Evolutionary conservation across 2,113 vertebrate genomes (phyloP), one percentile per base, ranked within the genome.

Genomic region (Dryoscopus gambensis): DNA sequence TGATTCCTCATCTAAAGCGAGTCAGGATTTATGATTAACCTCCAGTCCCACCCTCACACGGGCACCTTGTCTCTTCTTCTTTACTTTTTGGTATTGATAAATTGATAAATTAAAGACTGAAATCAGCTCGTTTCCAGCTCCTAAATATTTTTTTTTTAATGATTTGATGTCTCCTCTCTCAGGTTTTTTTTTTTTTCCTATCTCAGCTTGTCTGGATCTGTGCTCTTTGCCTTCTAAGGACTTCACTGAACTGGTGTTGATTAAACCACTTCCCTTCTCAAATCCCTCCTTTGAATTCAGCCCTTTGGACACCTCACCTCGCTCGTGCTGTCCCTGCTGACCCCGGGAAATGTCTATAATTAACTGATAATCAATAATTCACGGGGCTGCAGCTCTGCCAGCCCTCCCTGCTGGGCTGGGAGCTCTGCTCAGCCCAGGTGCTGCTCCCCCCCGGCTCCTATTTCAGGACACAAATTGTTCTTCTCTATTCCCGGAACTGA

Each of bases 161-260:
- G 0, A 56, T 7, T 16, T 8, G 11, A 5, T 28, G 13, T 30
- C 40, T 79, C 12, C 40, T 40, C 40, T 40, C 5, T 40, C 40
- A 21, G 19, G 5, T 7, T 2, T 5, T 15, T 46, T 55, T 65
- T 75, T 24, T 46, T 55, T 65, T 75, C 22, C 27, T 33, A 0
- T 37, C 18, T 52, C 22, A 1, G 1, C 7, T 50, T 31, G 1
- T 5, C 7, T 39, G 44, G 4, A 9, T 12, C 84, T 5, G 0
- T 18, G 10, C 12, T 49, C 42, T 42, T 11, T 11, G 30, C 7
- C 10, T 50, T 28, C 14, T 0, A 31, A 60, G 33, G 13, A 15
- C 27, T 44, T 49, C 19, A 31, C 27, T 25, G 11, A 76, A 6
- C 20, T 9, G 25, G 4, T 31, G 42, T 14, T 28, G 39, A 25